A percentile compares a stretch with the other conserved stretches of the same genome.
Evolutionary conservation across 2,797 vertebrate genomes (phyloP).

Genomic region (Squalus acanthias): DNA sequence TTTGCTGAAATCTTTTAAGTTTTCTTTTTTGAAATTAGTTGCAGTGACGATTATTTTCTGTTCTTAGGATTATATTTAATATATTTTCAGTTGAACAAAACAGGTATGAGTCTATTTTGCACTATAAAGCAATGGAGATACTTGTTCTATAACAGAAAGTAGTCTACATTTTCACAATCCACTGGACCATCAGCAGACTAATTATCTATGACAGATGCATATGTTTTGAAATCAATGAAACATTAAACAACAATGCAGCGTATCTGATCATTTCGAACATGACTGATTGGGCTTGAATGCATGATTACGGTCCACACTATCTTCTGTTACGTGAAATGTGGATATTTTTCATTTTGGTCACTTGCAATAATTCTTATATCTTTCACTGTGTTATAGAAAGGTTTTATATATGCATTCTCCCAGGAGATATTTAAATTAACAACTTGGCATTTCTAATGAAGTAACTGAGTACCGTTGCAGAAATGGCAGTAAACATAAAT

Average conservation of each 20-base stretch:
- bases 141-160: not conserved
- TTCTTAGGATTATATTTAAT: not conserved
- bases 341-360: not conserved
- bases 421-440: not conserved
- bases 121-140: not conserved
- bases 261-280: not conserved
- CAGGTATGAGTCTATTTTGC: not conserved
- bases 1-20: not conserved
- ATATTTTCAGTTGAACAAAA: not conserved
- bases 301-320: no score
- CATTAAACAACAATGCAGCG: not conserved
- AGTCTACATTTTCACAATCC: not conserved
- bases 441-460: not conserved
- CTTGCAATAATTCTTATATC: not conserved
- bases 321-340: not conserved
- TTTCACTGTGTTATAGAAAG: not conserved
- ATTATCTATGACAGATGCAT: not conserved
- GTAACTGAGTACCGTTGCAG: not conserved
- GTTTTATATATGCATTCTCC: not conserved
- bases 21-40: not conserved
- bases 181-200: not conserved
- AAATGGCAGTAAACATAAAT: not conserved
- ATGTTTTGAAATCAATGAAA: conserved; percentile 5
- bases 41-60: not conserved
- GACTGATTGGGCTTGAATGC: not conserved